These are phyloP conservation scores for Ptychoptera contaminata DNA, from an alignment of 2,888 invertebrate genomes.

Conservation along the genomic window DNA sequence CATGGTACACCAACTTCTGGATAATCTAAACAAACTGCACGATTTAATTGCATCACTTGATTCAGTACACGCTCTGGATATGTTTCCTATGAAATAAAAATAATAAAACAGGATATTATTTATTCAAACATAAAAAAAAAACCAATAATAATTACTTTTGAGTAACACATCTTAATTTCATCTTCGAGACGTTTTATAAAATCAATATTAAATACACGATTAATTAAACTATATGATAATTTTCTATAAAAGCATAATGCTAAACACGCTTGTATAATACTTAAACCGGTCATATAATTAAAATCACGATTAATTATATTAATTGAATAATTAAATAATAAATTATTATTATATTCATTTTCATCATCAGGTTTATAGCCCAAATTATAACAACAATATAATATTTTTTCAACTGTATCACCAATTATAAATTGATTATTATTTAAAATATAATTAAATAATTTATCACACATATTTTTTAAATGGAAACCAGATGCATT, in stretches of 20 bases:
- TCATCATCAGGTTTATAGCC: conserved; percentile 33
- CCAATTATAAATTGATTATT: conserved; percentile 31
- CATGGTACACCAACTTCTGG: conserved; percentile 46
- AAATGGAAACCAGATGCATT: conserved; percentile 27
- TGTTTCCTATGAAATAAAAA: conserved; percentile 30
- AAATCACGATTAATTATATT: conserved; percentile 37
- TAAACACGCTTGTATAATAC: conserved; percentile 35
- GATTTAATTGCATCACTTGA: conserved; percentile 43
- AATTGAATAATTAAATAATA: conserved; percentile 22
- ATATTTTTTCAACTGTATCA: conserved; percentile 35
- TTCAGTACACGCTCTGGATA: conserved; percentile 38
- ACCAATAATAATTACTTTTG: conserved; percentile 26
- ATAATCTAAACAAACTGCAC: conserved; percentile 45
- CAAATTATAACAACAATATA: conserved; percentile 33
- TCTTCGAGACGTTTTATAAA: conserved; percentile 42
- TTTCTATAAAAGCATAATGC: conserved; percentile 37
- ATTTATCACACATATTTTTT: conserved; percentile 32
- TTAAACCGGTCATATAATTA: conserved; percentile 35
- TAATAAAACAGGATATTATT: conserved; percentile 4
- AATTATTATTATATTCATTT: conserved; percentile 14
- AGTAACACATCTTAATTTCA: conserved; percentile 38
- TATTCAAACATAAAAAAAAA: conserved; percentile 1
- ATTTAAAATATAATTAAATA: conserved; percentile 31
- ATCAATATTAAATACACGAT: conserved; percentile 39
- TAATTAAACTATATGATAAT: conserved; percentile 34